Base-by-base conservation (phyloP, 2,797 vertebrate species). In the Hoplostethus mediterraneus region DNA sequence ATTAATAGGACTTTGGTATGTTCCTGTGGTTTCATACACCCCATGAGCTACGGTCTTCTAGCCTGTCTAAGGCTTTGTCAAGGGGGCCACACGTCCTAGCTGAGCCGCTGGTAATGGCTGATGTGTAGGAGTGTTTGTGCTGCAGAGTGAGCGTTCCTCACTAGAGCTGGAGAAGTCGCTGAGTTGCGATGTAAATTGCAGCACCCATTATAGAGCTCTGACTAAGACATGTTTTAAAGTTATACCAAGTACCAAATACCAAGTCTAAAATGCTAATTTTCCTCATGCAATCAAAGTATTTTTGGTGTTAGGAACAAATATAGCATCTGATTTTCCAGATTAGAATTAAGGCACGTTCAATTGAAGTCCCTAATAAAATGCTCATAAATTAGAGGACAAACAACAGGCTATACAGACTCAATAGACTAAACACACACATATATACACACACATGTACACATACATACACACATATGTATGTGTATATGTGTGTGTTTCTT, bases 1-100 rank as follows among this genome's bases (percentile, higher is more conserved):
- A 86, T 87, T 78, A 80, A 87, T 80, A 33, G 33, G 8, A 16
- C 33, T 57, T 57, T 57, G 82, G 79, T 82, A 82, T 77, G 77
- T 67, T 79, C n/a, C 47, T 17, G 47, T 49, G 16, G 47, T 49
- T 21, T 49, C 47, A 49, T n/a, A 49, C 7, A 6, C 16, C 58
- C 47, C 31, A 2, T 38, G 68, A 71, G 72, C 65, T 80, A 44
- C 48, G 70, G 75, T 75, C 60, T 54, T 62, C 12, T 31, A 69
- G n/a, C 63, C 51, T 42, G 47, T 79, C 62, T 69, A 74, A 81
- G 63, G 71, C 71, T 63, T 78, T 81, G 28, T 40, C 8, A 61
- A 77, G 47, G 67, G 60, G 58, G 40, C 38, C 36, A 66, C 21
- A n/a, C 44, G 12, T 58, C 61, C 52, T 49, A 72, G 63, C 57